phyloP scores from a whole-genome alignment of 2,888 invertebrate genomes.

The Spicauda simplicius region DNA sequence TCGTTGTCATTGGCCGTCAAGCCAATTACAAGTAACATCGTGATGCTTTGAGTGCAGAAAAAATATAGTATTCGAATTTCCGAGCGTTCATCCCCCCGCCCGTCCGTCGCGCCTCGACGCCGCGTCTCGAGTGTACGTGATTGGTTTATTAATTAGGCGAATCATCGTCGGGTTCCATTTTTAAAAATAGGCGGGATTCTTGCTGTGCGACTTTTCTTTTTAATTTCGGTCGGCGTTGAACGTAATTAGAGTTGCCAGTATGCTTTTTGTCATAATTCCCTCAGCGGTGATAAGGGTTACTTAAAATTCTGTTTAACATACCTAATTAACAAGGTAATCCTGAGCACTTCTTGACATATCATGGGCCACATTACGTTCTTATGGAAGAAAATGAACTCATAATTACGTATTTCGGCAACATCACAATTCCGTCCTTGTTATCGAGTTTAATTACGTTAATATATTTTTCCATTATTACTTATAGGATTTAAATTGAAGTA shows the following conservation, averaged over 20 bases:
- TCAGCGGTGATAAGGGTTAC: constrained; percentile 62
- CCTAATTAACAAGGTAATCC: constrained; percentile 63
- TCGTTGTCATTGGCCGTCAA: constrained; percentile 73
- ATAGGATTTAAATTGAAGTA: neutral
- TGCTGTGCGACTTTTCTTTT: constrained; percentile 81
- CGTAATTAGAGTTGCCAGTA: constrained; percentile 79
- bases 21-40: constrained; percentile 81
- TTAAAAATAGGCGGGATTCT: constrained; percentile 85
- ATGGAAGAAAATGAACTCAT: constrained; percentile 15
- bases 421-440: neutral
- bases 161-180: constrained; percentile 77
- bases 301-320: constrained; percentile 60
- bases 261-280: constrained; percentile 74
- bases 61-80: constrained; percentile 83
- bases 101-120: constrained; percentile 82
- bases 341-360: constrained; percentile 49
- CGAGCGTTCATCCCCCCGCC: constrained; percentile 82
- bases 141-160: constrained; percentile 85
- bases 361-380: constrained; percentile 28
- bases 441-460: constrained; percentile 8
- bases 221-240: constrained; percentile 80
- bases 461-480: neutral
- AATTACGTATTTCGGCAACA: constrained; percentile 8
- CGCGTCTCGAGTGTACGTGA: constrained; percentile 85
- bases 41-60: constrained; percentile 78